Base-by-base conservation (phyloP, 2,113 vertebrate genomes). In the Poecilia latipinna region DNA sequence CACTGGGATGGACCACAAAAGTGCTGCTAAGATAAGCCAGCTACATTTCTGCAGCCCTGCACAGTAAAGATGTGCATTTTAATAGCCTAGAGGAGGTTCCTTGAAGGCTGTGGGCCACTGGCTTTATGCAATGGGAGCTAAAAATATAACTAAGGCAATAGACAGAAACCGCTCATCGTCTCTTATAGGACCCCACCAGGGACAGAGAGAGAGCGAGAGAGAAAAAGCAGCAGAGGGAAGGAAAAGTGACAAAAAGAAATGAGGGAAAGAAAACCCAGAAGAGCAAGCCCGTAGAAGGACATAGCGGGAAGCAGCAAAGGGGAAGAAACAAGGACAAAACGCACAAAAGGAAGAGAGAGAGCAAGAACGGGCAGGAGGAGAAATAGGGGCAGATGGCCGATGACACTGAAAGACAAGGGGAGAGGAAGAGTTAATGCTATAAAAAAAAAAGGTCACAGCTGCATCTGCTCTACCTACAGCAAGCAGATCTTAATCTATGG, bases 401-500 rank as follows among this genome's bases (percentile, higher is more conserved):
- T 68, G 72, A 82, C 73, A 82, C 31, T 67, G 13, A 73, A 77
- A 70, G 66, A 71, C 57, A 68, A 32, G 29, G 12, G 68, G 61
- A 62, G 51, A 54, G 32, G 74, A 75, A 74, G 79, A 79, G 80
- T 76, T 74, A 69, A 81, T 83, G 71, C 77, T 79, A 74, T 86
- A 83, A 82, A 89, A 87, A 82, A 89, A 87, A 78, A 67, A 86
- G 78, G 79, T 80, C 67, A 80, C 67, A 77, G 68, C 83, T 86
- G 77, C 85, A 84, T 90, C 87, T 90, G 86, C 87, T 86, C 81
- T 74, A 87, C 89, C 92, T 90, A 90, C 77, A 90, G 85, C 87
- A 85, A 91, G 86, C 79, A 92, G 92, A 93, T 93, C 88, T 86
- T 85, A 90, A 93, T 93, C 91, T 91, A 83, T 71, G 79, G 82